Evolutionary conservation across 2,888 invertebrate species (phyloP).

Genomic region (Tenodera sinensis): DNA sequence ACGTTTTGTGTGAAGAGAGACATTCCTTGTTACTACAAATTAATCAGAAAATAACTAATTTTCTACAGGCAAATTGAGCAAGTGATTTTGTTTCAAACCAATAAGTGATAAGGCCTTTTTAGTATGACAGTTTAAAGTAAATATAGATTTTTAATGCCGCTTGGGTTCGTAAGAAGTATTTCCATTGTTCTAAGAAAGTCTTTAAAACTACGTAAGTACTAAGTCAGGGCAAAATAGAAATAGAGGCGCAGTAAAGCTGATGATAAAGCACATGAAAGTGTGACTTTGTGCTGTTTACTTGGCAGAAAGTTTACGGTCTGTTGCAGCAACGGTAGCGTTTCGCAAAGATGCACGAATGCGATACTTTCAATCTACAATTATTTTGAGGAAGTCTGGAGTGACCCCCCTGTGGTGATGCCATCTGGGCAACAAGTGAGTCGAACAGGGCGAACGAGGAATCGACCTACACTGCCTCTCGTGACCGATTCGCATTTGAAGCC

Average conservation of each 20-base stretch:
- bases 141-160: too few relatives aligned
- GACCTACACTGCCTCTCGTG: not conserved
- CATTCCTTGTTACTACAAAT: too few relatives aligned
- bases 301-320: not conserved
- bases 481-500: not conserved
- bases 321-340: not conserved
- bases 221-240: not conserved
- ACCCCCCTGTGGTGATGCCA: not conserved
- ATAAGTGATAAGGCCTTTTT: too few relatives aligned
- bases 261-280: not conserved
- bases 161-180: too few relatives aligned
- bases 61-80: too few relatives aligned
- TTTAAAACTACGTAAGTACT: too few relatives aligned
- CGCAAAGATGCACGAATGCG: not conserved
- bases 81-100: too few relatives aligned
- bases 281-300: not conserved
- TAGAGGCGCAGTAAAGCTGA: not conserved
- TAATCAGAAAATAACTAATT: too few relatives aligned
- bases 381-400: not conserved
- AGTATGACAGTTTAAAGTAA: too few relatives aligned
- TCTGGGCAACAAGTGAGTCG: not conserved
- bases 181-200: too few relatives aligned
- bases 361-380: not conserved
- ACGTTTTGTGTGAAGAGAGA: too few relatives aligned
- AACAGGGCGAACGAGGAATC: not conserved